These are phyloP conservation scores for Chiroxiphia lanceolata DNA, from an alignment of 2,797 vertebrate species.

Conservation along the genomic window DNA sequence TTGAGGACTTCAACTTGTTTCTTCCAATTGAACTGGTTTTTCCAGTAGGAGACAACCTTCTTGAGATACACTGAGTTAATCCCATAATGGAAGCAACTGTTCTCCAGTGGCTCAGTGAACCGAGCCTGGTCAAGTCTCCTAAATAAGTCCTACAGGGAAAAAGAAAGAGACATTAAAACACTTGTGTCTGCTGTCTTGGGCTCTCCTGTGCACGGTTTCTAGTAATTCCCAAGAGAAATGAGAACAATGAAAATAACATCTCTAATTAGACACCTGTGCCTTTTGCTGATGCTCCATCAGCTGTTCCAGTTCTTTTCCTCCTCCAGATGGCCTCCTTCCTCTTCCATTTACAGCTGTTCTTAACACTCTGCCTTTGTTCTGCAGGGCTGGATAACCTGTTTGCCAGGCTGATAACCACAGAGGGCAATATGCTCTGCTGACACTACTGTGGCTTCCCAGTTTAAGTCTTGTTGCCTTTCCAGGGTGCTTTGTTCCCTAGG, in stretches of 20 bases:
- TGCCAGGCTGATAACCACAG: neutral
- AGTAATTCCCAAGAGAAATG: neutral
- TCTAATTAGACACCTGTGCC: neutral
- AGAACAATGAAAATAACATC: neutral
- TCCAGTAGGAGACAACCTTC: constrained; percentile 79
- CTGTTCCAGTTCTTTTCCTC: neutral
- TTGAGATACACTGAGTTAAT: constrained; percentile 70
- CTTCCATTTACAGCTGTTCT: constrained; percentile 14
- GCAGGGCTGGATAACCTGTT: neutral
- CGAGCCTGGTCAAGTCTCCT: constrained; percentile 73
- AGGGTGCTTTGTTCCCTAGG: neutral
- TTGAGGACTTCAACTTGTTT: constrained; percentile 80
- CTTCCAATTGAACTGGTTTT: constrained; percentile 78
- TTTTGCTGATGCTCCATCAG: neutral
- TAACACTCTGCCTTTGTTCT: neutral
- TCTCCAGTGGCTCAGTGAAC: constrained; percentile 70
- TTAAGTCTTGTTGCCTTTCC: neutral
- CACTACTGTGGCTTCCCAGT: neutral
- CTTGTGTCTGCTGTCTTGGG: neutral
- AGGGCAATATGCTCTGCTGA: neutral
- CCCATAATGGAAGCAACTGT: constrained; percentile 76
- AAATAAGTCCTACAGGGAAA: constrained; percentile 71
- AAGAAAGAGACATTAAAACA: neutral
- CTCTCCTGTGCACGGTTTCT: neutral
- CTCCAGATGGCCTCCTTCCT: constrained; percentile 40